Evolutionary conservation across 2,113 vertebrate species (phyloP).

Genomic region (Zapornia atra): DNA sequence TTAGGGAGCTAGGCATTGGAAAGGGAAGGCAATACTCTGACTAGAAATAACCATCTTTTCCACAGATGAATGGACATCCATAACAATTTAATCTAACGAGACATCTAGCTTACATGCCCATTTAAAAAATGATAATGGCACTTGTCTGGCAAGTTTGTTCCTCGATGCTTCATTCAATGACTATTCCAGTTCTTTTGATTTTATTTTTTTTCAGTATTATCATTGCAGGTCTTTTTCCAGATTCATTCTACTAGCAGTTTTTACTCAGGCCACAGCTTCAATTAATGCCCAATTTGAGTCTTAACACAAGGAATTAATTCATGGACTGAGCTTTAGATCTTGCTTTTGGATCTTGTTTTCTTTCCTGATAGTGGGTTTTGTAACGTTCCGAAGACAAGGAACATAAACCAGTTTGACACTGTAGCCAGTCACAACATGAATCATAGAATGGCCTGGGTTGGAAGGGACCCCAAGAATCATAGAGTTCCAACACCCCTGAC

Average conservation of each 20-base stretch:
- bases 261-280: neutral
- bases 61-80: conserved; percentile 48
- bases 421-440: neutral
- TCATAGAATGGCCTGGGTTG: too few relatives aligned
- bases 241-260: neutral
- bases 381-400: neutral
- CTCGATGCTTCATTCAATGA: neutral
- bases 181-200: neutral
- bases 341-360: neutral
- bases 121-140: conserved; percentile 54
- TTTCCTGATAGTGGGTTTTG: neutral
- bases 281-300: conserved; percentile 15
- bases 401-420: neutral
- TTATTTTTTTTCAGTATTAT: neutral
- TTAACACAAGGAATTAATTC: neutral
- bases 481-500: too few relatives aligned
- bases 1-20: neutral
- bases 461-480: too few relatives aligned
- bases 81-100: conserved; percentile 53
- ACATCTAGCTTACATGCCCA: conserved; percentile 32
- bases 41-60: conserved; percentile 47
- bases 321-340: neutral
- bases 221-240: neutral
- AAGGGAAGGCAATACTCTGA: conserved; percentile 6
- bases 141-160: conserved; percentile 52